Conservation (phyloP, 2,113 vertebrate species). For the Chunga burmeisteri region DNA sequence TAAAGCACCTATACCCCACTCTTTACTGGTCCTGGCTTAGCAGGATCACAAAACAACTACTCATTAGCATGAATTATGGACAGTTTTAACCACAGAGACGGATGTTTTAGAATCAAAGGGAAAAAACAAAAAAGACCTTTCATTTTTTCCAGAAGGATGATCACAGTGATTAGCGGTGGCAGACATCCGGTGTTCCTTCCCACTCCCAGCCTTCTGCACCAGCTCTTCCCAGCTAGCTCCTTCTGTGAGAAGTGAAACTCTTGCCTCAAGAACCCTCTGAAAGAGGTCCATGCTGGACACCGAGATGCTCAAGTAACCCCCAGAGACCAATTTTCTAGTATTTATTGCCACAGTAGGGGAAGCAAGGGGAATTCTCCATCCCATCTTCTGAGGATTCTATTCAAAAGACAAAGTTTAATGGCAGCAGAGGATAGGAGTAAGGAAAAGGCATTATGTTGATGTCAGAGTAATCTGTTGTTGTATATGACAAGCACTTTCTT, state of each 20-base stretch:
- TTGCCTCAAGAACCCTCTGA: background rate
- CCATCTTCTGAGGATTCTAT: background rate
- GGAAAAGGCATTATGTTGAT: background rate
- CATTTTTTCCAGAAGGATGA: background rate
- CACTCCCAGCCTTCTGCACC: background rate
- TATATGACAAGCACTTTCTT: background rate
- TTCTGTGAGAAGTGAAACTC: background rate
- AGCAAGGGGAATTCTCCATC: background rate
- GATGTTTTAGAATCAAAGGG: background rate
- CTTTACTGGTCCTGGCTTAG: background rate
- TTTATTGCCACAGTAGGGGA: background rate
- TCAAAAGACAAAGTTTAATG: background rate
- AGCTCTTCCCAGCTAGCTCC: background rate
- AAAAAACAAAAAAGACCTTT: background rate
- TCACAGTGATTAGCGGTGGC: background rate
- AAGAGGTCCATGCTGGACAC: background rate
- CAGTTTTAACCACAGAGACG: background rate
- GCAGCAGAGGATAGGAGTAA: background rate
- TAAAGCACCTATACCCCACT: background rate
- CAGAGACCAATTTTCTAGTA: background rate
- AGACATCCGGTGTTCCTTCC: background rate
- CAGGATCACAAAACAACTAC: background rate
- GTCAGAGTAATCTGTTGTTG: background rate
- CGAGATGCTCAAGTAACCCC: background rate
- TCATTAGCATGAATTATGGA: background rate